Conservation (phyloP, 2,888 invertebrate species). For the Dryobota labecula region DNA sequence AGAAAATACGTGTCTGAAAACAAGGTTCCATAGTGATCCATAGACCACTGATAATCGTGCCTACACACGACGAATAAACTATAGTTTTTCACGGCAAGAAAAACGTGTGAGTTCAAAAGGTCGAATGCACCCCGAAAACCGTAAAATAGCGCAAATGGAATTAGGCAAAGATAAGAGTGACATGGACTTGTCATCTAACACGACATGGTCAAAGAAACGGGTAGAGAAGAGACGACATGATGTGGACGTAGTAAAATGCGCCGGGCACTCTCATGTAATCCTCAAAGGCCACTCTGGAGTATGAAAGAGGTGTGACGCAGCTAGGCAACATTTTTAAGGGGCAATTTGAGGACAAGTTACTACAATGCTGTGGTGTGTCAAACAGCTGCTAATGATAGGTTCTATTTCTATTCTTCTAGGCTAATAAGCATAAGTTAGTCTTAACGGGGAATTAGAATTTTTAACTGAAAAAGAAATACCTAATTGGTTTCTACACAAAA, state of each 20-base stretch:
- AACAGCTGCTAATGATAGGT: background rate
- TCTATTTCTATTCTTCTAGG: background rate
- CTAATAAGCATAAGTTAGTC: no score
- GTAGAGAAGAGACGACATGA: background rate
- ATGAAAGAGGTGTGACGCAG: slow-evolving; percentile 5
- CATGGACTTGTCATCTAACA: background rate
- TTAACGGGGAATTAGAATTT: background rate
- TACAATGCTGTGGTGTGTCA: background rate
- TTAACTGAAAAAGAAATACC: background rate
- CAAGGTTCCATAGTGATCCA: no score
- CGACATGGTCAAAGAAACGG: slow-evolving; percentile 29
- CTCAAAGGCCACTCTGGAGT: slow-evolving; percentile 7
- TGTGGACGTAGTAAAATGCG: slow-evolving; percentile 6
- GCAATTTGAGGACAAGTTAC: background rate
- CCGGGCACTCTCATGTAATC: slow-evolving; percentile 10
- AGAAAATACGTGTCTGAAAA: no score
- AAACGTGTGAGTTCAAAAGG: no score
- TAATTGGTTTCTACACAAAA: slow-evolving; percentile 1
- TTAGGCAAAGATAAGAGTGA: background rate
- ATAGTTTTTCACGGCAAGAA: no score
- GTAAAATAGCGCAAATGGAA: background rate
- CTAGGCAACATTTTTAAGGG: background rate
- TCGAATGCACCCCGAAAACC: background rate
- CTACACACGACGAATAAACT: no score
- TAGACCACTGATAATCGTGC: no score